Base-by-base conservation (phyloP, 37 sponge, comb jelly and placozoan species). In the Amphimedon queenslandica region DNA sequence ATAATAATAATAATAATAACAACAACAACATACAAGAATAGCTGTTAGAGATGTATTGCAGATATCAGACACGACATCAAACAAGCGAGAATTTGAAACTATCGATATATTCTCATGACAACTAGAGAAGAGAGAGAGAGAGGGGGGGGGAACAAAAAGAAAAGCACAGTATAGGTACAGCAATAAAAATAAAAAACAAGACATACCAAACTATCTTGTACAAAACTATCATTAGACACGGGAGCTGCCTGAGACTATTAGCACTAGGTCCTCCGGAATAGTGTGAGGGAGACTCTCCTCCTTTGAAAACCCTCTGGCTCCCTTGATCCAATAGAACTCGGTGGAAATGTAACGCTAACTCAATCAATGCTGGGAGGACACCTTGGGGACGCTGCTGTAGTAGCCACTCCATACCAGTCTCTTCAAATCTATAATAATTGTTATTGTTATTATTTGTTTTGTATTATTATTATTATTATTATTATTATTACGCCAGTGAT, bases 401-500 rank as follows among this genome's bases (percentile, higher is more conserved):
- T 3, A 24, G 18, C 83, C 83, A 82, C 56, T 10, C 65, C 27
- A 69, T 55, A 2, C 63, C 83, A 31, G 83, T 69, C 20, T 23
- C 25, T 0, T 51, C 71, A 42, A 82, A 82, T 37, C 83, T 82
- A 43, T 13, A 47, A n/a, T n/a, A n/a, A n/a, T n/a, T n/a, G n/a
- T n/a, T n/a, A n/a, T n/a, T n/a, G 28, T 10, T 63, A 63, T 10
- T 63, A n/a, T n/a, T n/a, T n/a, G n/a, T n/a, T n/a, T n/a, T n/a
- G n/a, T n/a, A n/a, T n/a, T n/a, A n/a, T n/a, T 63, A 23, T 63
- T 63, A 63, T 63, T n/a, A 31, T 10, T n/a, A 63, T n/a, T 63
- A 20, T 10, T 10, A n/a, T 10, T 63, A 8, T 47, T 47, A 47
- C 53, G 53, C 65, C 78, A 76, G 66, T 39, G 34, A 42, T 35